These are phyloP conservation scores for Notiomystis cincta DNA, from an alignment of 2,113 vertebrate genomes.

Conservation along the genomic window DNA sequence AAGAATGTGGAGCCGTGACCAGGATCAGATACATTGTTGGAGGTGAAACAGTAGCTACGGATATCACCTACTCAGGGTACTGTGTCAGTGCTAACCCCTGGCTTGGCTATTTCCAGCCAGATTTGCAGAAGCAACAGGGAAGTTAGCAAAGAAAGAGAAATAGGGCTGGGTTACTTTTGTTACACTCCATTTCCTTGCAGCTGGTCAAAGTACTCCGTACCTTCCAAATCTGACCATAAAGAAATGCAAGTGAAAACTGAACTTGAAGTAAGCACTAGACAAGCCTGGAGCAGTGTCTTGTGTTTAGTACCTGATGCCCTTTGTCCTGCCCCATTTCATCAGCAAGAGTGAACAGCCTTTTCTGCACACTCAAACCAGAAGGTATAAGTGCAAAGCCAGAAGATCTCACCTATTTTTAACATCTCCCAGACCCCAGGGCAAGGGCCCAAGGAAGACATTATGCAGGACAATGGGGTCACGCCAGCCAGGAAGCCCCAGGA, in stretches of 20 bases:
- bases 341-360: background rate
- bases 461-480: background rate
- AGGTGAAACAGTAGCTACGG: background rate
- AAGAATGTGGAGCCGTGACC: background rate
- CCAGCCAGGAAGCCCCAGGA: background rate
- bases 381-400: background rate
- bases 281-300: background rate
- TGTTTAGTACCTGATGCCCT: background rate
- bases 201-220: background rate
- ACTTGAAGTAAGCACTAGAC: background rate
- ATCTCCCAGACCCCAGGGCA: background rate
- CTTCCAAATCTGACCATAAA: background rate
- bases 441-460: background rate
- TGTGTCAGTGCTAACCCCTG: background rate
- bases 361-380: background rate
- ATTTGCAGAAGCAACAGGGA: background rate
- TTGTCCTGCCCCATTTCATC: background rate
- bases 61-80: background rate
- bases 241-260: background rate
- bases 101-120: background rate
- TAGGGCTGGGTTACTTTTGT: background rate
- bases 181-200: background rate
- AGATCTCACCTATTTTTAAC: background rate
- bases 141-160: background rate
- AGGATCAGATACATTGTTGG: background rate